A percentile compares a stretch with the other conserved stretches of the same genome.
Conservation (phyloP, 1,140 invertebrate genomes). For the Octopus sinensis region DNA sequence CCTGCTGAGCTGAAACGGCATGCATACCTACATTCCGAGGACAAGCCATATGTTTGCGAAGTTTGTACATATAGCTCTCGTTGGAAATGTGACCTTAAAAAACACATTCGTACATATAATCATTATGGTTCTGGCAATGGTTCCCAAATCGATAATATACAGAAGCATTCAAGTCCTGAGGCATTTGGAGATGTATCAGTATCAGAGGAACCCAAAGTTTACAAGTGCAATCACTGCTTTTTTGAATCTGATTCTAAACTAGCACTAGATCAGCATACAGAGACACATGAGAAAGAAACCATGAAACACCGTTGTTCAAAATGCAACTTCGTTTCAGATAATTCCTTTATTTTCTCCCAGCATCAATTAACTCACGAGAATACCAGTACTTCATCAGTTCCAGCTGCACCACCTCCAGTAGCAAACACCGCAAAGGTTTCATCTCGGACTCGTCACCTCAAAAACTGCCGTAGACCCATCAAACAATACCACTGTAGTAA, state of each 20-base stretch:
- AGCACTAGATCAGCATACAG: no score
- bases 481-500: constrained; percentile 43
- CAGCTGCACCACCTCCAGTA: constrained; percentile 19
- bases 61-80: constrained; percentile 52
- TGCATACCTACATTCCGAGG: constrained; percentile 51
- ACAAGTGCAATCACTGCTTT: no score
- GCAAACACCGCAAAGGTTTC: constrained; percentile 25
- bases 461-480: constrained; percentile 43
- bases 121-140: constrained; percentile 34
- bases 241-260: no score
- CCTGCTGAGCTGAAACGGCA: constrained; percentile 54
- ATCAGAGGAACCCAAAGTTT: no score
- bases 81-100: constrained; percentile 58
- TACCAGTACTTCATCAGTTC: neutral
- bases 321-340: constrained; percentile 43
- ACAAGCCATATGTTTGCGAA: constrained; percentile 53
- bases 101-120: constrained; percentile 52
- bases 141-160: constrained; percentile 11
- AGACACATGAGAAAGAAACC: constrained; percentile 17
- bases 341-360: constrained; percentile 45
- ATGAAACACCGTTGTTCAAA: constrained; percentile 47
- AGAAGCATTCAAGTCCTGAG: neutral
- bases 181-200: no score
- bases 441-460: constrained; percentile 37
- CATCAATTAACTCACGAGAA: constrained; percentile 42